Conservation (phyloP, 1,140 invertebrate genomes). For the Zaprionus africanus region DNA sequence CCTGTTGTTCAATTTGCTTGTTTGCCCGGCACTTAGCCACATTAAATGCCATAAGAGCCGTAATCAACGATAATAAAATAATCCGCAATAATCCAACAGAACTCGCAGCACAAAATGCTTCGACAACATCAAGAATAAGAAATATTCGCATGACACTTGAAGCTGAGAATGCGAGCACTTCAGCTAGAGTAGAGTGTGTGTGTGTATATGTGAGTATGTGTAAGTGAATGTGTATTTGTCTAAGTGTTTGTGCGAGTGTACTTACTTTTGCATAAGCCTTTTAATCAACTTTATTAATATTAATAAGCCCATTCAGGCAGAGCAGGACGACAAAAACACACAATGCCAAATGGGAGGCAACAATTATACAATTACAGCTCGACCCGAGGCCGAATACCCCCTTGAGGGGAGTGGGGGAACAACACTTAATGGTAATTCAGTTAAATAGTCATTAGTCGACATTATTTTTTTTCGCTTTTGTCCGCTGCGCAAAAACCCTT, state of each 20-base stretch:
- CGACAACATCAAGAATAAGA: conserved; percentile 18
- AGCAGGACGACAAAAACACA: conserved; percentile 20
- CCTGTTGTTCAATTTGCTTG: conserved; percentile 26
- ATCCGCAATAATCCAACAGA: conserved; percentile 27
- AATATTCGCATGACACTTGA: conserved; percentile 37
- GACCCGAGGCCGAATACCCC: conserved; percentile 15
- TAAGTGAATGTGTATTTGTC: conserved; percentile 12
- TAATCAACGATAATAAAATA: conserved; percentile 44
- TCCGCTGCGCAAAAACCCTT: conserved; percentile 24
- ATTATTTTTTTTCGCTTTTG: conserved; percentile 38
- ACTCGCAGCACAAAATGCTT: conserved; percentile 23
- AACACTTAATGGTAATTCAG: conserved; percentile 78
- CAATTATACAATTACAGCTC: conserved; percentile 74
- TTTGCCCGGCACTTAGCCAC: conserved; percentile 34
- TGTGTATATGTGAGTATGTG: conserved; percentile 10
- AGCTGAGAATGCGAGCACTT: conserved; percentile 18
- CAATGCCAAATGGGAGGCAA: conserved; percentile 64
- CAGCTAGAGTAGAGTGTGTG: conserved; percentile 6
- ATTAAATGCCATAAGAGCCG: conserved; percentile 35
- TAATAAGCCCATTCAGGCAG: conserved; percentile 51
- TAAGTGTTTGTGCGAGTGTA: conserved; percentile 36
- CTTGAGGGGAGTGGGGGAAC: conserved; percentile 7
- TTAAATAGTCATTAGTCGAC: conserved; percentile 81
- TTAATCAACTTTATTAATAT: conserved; percentile 82
- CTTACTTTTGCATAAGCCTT: conserved; percentile 73